Base-by-base conservation (phyloP, 2,113 vertebrate species). In the Orthonyx spaldingii region DNA sequence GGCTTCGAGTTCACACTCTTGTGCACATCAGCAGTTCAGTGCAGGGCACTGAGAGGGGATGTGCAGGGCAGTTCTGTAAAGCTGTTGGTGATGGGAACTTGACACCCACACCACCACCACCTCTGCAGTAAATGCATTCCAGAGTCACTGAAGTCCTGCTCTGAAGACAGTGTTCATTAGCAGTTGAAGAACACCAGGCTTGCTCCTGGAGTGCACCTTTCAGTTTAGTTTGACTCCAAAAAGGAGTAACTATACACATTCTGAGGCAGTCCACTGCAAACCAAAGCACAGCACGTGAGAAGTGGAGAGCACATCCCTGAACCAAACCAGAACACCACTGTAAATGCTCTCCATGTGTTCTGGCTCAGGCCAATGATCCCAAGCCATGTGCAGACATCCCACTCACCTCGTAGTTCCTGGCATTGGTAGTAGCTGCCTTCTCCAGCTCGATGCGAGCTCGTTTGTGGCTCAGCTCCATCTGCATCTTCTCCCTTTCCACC, bases 391-490 rank as follows among this genome's bases (percentile, higher is more conserved):
- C 74, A 66, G 15, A 14, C 28, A 33, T 1, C 8, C 2, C 2
- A 49, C 97, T 52, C 42, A 99, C 99, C 99, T 99, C 98, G 2
- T 99, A 97, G 95, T 99, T 98, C 78, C 98, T 97, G 76, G 99
- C 98, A 2, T 96, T 99, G 81, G 98, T 97, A 14, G 94, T 98
- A 4, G 99, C 99, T 7, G 97, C 98, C 68, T 98, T 99, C 97
- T 99, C 99, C 16, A 99, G 96, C 83, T 99, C 99, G 79, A 99
- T 98, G 4, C 99, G 98, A 39, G 99, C 99, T 65, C 99, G 97
- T 95, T 99, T 99, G 97, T 99, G 99, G 92, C 99, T 99, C 71
- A 99, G 94, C 86, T 99, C 99, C 99, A 99, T 99, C 96, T 99
- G 99, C 95, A 98, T 98, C 98, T 99, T 99, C 97, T 99, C 99